Base-by-base conservation (phyloP, 2,888 invertebrate species). In the Gibbula magus region DNA sequence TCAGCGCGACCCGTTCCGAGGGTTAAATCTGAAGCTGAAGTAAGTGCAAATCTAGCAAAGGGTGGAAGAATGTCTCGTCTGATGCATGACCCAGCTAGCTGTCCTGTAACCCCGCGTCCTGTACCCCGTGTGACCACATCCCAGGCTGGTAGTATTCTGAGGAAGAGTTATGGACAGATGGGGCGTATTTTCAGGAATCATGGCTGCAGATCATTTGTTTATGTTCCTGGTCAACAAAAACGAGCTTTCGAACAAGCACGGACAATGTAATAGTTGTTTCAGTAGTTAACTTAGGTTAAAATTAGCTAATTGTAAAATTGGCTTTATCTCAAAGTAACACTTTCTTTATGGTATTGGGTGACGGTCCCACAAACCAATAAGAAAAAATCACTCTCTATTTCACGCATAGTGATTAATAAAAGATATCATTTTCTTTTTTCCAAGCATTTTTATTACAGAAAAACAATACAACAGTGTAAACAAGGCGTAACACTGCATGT, bases 11-110 rank as follows among this genome's bases (percentile, higher is more conserved):
- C 82, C 4, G 85, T 84, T n/a, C 87, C 89, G 0, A 77, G 88
- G 56, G 86, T 89, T 13, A 86, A 87, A 76, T 29, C 75, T 2
- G 88, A 88, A 73, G 89, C 84, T 8, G 85, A 86, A 78, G 80
- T 80, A 8, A 88, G 85, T 70, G 88, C 88, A 16, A 79, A 75
- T 16, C 76, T 89, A 20, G 89, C 85, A 45, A 80, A 79, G 22
- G 89, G 89, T 2, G 70, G 79, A 1, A 80, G 89, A 74, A 89
- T 89, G 89, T 81, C 82, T 8, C 81, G 86, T 45, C 83, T 89
- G 16, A 76, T 89, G 82, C 88, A 89, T 75, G 86, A 88, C 45
- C 80, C 75, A 18, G 80, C 82, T 20, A 84, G 81, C 8, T 75
- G 86, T 0, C 86, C 87, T 0, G 25, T 56, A 13, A 82, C 86